phyloP scores from a whole-genome alignment of 1,140 invertebrate genomes.

The Drosophila santomea region DNA sequence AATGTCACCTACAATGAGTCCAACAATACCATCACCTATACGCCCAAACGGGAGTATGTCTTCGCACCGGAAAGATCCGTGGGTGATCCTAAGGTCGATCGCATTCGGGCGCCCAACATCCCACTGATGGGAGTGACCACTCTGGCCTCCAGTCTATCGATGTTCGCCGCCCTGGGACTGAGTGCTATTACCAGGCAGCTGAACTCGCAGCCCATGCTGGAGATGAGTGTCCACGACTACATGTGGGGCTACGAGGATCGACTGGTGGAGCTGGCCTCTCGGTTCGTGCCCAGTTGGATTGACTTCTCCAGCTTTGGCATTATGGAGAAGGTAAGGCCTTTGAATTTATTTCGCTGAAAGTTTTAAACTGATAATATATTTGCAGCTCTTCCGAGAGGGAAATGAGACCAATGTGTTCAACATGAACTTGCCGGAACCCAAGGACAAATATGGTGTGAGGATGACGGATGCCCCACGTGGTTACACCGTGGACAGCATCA shows the following conservation, averaged over 20 bases:
- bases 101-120: slow-evolving; percentile 90
- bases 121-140: slow-evolving; percentile 88
- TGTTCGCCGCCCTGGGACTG: slow-evolving; percentile 86
- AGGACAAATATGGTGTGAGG: slow-evolving; percentile 40
- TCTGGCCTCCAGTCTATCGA: slow-evolving; percentile 60
- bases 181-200: slow-evolving; percentile 87
- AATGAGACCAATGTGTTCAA: slow-evolving; percentile 85
- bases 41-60: slow-evolving; percentile 88
- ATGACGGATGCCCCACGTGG: slow-evolving; percentile 54
- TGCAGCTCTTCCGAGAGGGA: slow-evolving; percentile 87
- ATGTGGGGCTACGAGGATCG: slow-evolving; percentile 95
- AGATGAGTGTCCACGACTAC: slow-evolving; percentile 90
- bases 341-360: neutral
- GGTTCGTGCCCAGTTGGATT: slow-evolving; percentile 89
- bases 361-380: neutral
- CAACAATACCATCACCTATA: slow-evolving; percentile 92
- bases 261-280: slow-evolving; percentile 89
- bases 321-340: slow-evolving; percentile 89
- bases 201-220: slow-evolving; percentile 89
- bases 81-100: slow-evolving; percentile 88
- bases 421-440: slow-evolving; percentile 84
- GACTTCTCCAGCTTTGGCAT: slow-evolving; percentile 92
- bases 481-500: slow-evolving; percentile 86
- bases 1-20: slow-evolving; percentile 88
- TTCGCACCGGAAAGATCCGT: slow-evolving; percentile 90